Base-by-base conservation (phyloP, 2,797 vertebrate species). In the Lepus townsendii region DNA sequence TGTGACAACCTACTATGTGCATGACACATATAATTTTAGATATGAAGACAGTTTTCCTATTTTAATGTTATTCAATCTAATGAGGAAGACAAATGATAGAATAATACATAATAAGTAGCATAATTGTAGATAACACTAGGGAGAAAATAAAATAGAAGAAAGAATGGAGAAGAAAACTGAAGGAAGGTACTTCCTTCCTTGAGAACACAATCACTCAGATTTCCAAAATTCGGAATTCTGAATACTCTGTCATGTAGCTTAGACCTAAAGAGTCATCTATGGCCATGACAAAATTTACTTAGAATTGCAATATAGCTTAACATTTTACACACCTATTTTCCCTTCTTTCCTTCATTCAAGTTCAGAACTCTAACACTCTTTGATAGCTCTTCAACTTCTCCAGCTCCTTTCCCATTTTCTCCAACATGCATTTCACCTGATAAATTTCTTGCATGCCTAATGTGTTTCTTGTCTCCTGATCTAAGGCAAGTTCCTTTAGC, bases 371-470 rank as follows among this genome's bases (percentile, higher is more conserved):
- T 30, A 66, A n/a, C 47, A 26, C 11, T 82, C 6, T 22, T 2
- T 30, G 47, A 63, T 54, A n/a, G 12, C 57, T 72, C 14, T 77
- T 10, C 65, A 92, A 57, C 22, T 14, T 85, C 42, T 82, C 68
- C 8, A 79, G 3, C 4, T 38, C 52, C n/a, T 57, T 83, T 4
- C 6, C 12, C 17, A 12, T 52, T 71, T 72, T 60, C 57, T 80
- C 66, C 65, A 27, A 57, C 1, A 19, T 75, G 14, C 20, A 11
- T 24, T 66, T 52, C 4, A 30, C 5, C 42, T 69, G 47, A 89
- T 75, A 83, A 62, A 62, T 68, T 65, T n/a, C 57, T 89, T 94
- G 22, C 7, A 16, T 75, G 9, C 75, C 79, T 75, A 83, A 62
- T 89, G 19, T 84, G 0, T 26, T 26, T 88, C 90, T 57, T 79